Evolutionary conservation across 2,797 vertebrate species (phyloP).

Genomic region (Pristis pectinata): DNA sequence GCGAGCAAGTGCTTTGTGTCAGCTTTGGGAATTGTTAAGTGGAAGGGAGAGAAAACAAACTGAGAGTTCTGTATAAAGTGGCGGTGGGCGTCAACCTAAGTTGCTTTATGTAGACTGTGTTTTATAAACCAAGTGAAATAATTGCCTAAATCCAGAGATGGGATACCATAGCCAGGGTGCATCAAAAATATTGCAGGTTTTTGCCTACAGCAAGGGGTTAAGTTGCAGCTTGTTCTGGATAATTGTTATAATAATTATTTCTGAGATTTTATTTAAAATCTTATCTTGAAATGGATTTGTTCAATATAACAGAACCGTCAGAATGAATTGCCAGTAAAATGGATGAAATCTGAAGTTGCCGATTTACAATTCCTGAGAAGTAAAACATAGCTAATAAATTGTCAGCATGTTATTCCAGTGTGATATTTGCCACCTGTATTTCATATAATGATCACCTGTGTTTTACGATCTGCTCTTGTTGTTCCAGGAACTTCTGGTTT

Average conservation of each 20-base stretch:
- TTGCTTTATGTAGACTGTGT: not conserved
- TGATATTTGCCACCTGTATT: not conserved
- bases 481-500: constrained; percentile 84
- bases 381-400: not conserved
- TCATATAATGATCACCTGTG: not conserved
- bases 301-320: not conserved
- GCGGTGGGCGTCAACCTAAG: not conserved
- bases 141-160: not conserved
- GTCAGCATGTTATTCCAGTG: no score
- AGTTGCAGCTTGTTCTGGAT: not conserved
- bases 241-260: not conserved
- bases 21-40: not conserved
- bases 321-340: not conserved
- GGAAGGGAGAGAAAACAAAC: not conserved
- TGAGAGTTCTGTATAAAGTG: not conserved
- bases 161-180: not conserved
- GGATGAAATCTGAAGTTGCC: not conserved
- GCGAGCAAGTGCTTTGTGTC: constrained; percentile 51
- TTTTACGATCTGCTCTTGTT: not conserved
- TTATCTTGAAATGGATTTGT: not conserved
- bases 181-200: not conserved
- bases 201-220: not conserved
- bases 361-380: not conserved
- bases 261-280: constrained; percentile 1
- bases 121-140: not conserved